Evolutionary conservation across 1,140 invertebrate species (phyloP), one percentile per base, ranked within the genome.

Genomic region (Drosophila bifasciata): DNA sequence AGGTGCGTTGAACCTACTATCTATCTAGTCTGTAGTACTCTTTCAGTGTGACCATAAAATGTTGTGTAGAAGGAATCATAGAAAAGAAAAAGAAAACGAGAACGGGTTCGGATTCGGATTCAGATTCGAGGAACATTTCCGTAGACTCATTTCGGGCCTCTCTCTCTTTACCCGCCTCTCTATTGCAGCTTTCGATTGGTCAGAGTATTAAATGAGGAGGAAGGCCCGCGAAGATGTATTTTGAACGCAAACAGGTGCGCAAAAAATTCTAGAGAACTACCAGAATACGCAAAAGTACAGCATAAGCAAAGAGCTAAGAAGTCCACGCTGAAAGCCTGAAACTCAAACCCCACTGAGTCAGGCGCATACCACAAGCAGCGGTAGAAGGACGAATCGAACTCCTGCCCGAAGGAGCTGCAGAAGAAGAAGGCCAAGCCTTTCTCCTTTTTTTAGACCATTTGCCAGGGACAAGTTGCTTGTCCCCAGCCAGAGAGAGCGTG

Each of bases 161-260:
- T 13, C 32, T 13, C 32, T 36, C 41, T 56, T 52, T 55, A 51
- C 41, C 60, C 45, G 43, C 21, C 48, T 75, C 72, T 50, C 50
- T 79, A 56, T 86, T 88, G 41, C 83, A 88, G 83, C 84, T 52
- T 67, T 70, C 44, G 23, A 56, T 51, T 79, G 53, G 64, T 79
- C 32, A 51, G 58, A 59, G 46, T 51, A 58, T 46, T 23, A 19
- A 74, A 61, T 56, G 43, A 63, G 62, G 51, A 58, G 55, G 55
- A 74, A 40, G 44, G 25, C 41, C 45, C 51, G 61, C 70, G 45
- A 88, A 88, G 72, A 90, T 90, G 86, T 83, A 86, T 90, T 90
- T 90, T 71, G 86, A 73, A 56, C 86, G 86, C 78, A 76, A 90
- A 39, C 86, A 90, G 76, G 86, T 90, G 72, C 75, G 86, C 64